Conservation (phyloP, 1,140 invertebrate species). For the Drosophila equinoxialis region DNA sequence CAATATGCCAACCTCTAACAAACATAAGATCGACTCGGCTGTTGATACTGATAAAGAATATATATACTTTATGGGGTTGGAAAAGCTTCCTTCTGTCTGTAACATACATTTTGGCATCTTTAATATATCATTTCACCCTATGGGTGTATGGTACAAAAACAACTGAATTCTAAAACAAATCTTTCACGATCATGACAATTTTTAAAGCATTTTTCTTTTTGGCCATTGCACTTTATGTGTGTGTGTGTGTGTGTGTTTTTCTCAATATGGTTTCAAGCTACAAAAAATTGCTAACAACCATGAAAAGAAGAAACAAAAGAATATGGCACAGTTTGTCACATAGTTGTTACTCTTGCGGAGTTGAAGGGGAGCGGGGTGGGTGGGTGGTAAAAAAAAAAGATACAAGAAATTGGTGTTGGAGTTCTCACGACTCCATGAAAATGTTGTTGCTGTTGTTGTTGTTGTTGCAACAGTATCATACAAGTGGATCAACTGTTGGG, state of each 20-base stretch:
- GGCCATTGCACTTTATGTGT: background rate
- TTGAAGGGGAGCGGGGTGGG: too few relatives aligned
- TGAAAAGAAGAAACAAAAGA: background rate
- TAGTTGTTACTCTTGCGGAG: background rate
- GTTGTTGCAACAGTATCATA: conserved; percentile 8
- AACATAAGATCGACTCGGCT: too few relatives aligned
- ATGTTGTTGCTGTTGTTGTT: background rate
- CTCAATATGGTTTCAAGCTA: background rate
- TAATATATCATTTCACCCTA: too few relatives aligned
- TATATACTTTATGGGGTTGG: too few relatives aligned
- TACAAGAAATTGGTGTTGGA: background rate
- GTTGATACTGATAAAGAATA: too few relatives aligned
- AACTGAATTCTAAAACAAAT: too few relatives aligned
- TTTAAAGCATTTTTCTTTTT: background rate
- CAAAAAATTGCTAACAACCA: background rate
- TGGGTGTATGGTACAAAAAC: too few relatives aligned
- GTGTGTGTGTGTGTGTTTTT: background rate
- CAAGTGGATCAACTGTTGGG: conserved; percentile 4
- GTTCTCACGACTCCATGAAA: background rate
- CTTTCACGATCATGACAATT: too few relatives aligned
- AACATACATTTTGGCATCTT: too few relatives aligned
- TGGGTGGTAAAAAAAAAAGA: background rate
- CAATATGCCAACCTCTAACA: too few relatives aligned
- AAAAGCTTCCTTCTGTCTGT: too few relatives aligned
- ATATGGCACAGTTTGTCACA: background rate